Conservation (phyloP, 2,113 vertebrate genomes). For the Zosterops japonicus region DNA sequence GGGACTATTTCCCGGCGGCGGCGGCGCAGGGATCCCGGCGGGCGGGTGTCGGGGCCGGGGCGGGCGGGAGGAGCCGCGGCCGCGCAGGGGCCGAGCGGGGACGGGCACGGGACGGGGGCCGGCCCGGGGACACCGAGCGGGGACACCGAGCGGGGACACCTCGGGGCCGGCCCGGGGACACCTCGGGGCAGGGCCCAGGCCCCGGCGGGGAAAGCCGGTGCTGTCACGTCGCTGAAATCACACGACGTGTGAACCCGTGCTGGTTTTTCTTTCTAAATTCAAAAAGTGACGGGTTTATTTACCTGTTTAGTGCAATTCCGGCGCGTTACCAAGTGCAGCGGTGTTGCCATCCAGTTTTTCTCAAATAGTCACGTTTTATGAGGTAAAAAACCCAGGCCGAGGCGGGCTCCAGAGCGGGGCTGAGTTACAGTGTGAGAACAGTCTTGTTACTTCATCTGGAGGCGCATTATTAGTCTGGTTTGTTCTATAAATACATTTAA, state of each 20-base stretch:
- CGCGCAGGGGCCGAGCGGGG: too few relatives aligned
- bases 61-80: too few relatives aligned
- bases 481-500: not conserved
- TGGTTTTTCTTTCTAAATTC: not conserved
- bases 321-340: not conserved
- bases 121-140: too few relatives aligned
- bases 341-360: accelerated
- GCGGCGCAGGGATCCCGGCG: too few relatives aligned
- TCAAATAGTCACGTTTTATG: not conserved
- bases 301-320: not conserved
- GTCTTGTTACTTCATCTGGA: not conserved
- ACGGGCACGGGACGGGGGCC: too few relatives aligned
- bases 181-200: not conserved
- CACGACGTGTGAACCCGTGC: not conserved
- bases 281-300: accelerated
- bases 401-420: not conserved
- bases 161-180: not conserved
- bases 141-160: too few relatives aligned
- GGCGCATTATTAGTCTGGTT: accelerated
- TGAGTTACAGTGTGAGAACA: not conserved
- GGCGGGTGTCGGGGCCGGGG: too few relatives aligned
- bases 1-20: too few relatives aligned
- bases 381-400: not conserved
- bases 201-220: too few relatives aligned
- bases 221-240: too few relatives aligned